Conservation (phyloP, 2,113 vertebrate genomes). For the Chrysochloris asiatica region DNA sequence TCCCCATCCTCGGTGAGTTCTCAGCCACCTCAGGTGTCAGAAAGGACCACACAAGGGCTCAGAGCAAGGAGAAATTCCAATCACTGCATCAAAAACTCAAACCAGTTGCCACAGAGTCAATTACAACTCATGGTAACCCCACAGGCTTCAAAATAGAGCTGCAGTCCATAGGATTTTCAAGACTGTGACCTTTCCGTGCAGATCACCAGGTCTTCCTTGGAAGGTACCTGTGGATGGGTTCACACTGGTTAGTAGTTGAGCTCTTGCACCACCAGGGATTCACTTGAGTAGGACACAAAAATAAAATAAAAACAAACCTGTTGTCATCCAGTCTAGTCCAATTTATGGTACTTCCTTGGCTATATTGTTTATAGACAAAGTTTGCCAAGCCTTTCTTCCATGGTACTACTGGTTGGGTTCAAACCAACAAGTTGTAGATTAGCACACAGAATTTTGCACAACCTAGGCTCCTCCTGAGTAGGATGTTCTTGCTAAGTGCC, state of each 20-base stretch:
- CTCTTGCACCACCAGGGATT: neutral
- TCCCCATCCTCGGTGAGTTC: constrained; percentile 78
- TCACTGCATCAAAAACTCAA: neutral
- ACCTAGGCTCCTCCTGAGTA: neutral
- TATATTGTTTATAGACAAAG: neutral
- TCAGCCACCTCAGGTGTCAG: neutral
- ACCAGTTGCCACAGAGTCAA: neutral
- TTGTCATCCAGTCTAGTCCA: too few relatives aligned
- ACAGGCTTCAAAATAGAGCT: neutral
- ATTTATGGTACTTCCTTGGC: neutral
- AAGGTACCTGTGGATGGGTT: neutral
- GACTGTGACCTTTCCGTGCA: neutral
- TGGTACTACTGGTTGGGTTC: too few relatives aligned
- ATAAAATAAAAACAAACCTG: neutral
- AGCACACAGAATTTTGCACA: neutral
- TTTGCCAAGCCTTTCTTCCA: neutral
- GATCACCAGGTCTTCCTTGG: neutral
- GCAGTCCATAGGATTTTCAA: neutral
- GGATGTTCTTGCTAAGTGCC: neutral
- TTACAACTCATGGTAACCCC: neutral
- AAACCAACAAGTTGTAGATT: neutral
- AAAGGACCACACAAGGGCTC: neutral
- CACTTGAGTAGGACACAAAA: neutral
- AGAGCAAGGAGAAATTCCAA: neutral
- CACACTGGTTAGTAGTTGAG: neutral